Conservation (phyloP, 2,888 invertebrate genomes). For the Euzetes globulus region DNA sequence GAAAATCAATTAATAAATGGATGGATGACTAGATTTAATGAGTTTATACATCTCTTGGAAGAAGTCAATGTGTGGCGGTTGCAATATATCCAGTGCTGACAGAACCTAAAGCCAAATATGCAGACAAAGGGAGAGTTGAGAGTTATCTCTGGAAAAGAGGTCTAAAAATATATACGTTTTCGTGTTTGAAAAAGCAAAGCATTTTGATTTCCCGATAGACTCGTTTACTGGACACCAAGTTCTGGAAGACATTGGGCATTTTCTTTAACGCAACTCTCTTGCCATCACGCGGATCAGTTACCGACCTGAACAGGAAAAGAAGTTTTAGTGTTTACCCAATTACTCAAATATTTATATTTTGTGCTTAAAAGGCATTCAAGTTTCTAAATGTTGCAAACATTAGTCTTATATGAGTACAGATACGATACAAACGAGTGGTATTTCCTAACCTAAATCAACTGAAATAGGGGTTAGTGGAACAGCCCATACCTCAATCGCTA, state of each 20-base stretch:
- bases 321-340: conserved; percentile 24
- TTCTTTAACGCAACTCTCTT: conserved; percentile 97
- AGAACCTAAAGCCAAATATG: conserved; percentile 67
- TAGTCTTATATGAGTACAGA: neutral
- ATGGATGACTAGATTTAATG: neutral
- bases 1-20: conserved; percentile 4
- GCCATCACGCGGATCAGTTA: conserved; percentile 97
- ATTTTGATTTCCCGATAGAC: conserved; percentile 98
- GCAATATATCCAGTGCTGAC: conserved; percentile 94
- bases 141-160: neutral
- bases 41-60: conserved; percentile 95
- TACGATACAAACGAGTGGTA: neutral
- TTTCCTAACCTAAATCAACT: neutral
- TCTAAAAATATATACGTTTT: conserved; percentile 68
- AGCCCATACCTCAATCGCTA: neutral
- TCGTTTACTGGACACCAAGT: conserved; percentile 94
- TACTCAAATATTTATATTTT: neutral
- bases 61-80: conserved; percentile 97
- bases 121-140: neutral
- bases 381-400: neutral
- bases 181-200: conserved; percentile 99
- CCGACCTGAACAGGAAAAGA: conserved; percentile 71
- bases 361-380: neutral
- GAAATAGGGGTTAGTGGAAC: conserved; percentile 13
- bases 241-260: conserved; percentile 99